Conservation (phyloP, 2,113 vertebrate genomes). For the Tenebrosternarchus preto region DNA sequence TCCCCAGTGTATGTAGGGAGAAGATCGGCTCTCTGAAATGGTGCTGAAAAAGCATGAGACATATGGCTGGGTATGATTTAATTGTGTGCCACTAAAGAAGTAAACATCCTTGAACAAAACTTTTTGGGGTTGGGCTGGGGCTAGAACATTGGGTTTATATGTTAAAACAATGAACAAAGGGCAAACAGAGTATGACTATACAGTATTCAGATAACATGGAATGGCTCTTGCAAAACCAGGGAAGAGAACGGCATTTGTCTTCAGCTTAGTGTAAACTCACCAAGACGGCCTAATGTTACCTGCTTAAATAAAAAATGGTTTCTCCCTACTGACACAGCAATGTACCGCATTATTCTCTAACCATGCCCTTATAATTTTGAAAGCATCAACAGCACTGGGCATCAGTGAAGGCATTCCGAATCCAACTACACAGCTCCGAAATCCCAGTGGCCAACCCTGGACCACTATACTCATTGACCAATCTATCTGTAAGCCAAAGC, state of each 20-base stretch:
- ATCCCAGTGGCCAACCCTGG: not conserved
- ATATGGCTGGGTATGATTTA: not conserved
- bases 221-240: too few species aligned
- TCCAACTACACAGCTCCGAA: not conserved
- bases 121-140: too few species aligned
- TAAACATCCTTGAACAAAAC: too few species aligned
- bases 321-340: conserved; percentile 2
- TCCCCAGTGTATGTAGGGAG: not conserved
- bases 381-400: not conserved
- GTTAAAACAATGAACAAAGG: too few species aligned
- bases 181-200: too few species aligned
- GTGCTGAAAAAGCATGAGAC: not conserved
- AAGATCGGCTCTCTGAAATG: not conserved
- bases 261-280: not conserved
- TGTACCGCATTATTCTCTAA: conserved; percentile 35
- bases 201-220: too few species aligned
- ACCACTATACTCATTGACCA: conserved; percentile 26
- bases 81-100: too few species aligned
- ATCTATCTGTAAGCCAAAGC: conserved; percentile 28
- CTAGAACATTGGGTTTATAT: too few species aligned
- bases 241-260: too few species aligned
- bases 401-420: not conserved
- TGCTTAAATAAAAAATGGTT: too few species aligned
- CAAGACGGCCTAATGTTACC: not conserved
- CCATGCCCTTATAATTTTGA: conserved; percentile 26